These are phyloP conservation scores for Buphagus erythrorhynchus DNA, from an alignment of 2,797 vertebrate genomes.

Conservation along the genomic window DNA sequence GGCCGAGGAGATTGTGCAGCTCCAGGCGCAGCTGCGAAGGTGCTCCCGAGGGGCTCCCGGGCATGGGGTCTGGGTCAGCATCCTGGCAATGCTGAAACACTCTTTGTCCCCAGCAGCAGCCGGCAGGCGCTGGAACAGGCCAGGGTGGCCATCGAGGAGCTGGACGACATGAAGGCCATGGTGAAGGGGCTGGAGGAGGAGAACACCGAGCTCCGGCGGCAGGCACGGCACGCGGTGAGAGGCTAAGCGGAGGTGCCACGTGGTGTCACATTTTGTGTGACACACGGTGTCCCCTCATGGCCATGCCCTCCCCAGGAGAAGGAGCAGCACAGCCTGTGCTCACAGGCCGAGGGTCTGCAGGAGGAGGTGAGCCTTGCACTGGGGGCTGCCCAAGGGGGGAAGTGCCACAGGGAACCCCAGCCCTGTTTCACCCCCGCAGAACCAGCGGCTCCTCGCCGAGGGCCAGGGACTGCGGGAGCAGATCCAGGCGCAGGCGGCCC, in stretches of 20 bases:
- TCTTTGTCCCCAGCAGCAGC: background rate
- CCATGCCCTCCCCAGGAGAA: background rate
- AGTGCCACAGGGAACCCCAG: accelerated
- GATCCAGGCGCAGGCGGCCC: background rate
- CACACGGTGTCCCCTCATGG: accelerated
- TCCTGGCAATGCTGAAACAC: accelerated
- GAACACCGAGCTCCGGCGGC: background rate
- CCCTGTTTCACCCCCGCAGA: background rate
- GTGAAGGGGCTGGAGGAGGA: background rate
- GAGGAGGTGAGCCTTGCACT: background rate
- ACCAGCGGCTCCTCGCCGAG: background rate
- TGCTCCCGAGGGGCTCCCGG: background rate
- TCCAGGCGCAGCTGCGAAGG: background rate
- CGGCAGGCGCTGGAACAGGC: background rate
- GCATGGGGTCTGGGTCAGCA: accelerated
- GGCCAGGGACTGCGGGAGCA: background rate
- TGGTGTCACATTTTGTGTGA: accelerated
- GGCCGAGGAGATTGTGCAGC: background rate
- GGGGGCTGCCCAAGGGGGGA: accelerated
- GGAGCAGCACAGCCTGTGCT: background rate
- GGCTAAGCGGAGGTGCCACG: accelerated
- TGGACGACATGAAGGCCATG: background rate
- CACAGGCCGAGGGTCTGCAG: background rate
- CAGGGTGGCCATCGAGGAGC: background rate
- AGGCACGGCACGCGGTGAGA: background rate